Evolutionary conservation across 2,797 vertebrate genomes (phyloP), one percentile per base, ranked within the genome.

Genomic region (Molossus alvarezi): DNA sequence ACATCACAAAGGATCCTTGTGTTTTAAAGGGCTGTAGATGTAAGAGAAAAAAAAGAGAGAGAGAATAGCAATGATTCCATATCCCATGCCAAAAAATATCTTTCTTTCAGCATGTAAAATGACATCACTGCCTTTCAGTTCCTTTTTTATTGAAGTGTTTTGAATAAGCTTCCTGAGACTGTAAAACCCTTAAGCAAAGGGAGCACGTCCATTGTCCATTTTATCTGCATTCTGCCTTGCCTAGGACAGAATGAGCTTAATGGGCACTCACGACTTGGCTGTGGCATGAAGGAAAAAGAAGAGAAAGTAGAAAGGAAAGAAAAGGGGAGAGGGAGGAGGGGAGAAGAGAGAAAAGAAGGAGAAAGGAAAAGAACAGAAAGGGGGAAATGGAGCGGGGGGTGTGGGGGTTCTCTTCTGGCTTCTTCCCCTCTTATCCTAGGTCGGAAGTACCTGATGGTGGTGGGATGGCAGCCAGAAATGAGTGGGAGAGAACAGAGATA

Each of bases 61-160:
- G 67, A 72, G n/a, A 25, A 90, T 9, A 75, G 58, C 23, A 80
- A 33, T 76, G 55, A 84, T 67, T 41, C 55, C 11, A 80, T 27
- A 75, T 57, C 33, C 62, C 10, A 2, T 37, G 48, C 51, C 90
- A 92, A 94, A 83, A 95, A 90, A 79, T 51, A 88, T 17, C 29
- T 84, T 80, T 76, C 82, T 91, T 91, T 89, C n/a, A 41, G 83
- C 91, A 94, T 71, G 69, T 75, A 79, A 88, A 92, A 91, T 92
- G 88, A 96, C 65, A n/a, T 92, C 69, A 60, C 27, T 45, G 18
- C 20, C 76, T 93, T 65, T 93, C n/a, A 53, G 45, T 75, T 77
- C 55, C 41, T 8, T 71, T 90, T 96, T 80, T 57, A 87, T 25
- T 10, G 33, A 93, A 88, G 84, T 76, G 60, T 57, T 48, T 60